A percentile compares a stretch with the other conserved stretches of the same genome.
phyloP scores from a whole-genome alignment of 1,140 invertebrate species.

The Sinella curviseta region DNA sequence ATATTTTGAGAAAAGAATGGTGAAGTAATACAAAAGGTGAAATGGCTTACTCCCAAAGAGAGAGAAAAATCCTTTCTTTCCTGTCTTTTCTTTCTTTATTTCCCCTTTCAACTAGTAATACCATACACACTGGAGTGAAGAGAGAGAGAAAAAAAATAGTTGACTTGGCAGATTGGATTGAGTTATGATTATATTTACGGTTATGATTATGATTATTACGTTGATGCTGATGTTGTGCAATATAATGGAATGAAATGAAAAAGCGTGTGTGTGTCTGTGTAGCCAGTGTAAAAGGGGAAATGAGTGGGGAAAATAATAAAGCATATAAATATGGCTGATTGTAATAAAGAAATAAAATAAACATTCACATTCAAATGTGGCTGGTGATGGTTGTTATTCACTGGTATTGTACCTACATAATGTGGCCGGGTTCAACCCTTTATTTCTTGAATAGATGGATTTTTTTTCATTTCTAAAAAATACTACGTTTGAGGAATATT shows the following conservation, averaged over 20 bases:
- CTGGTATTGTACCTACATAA: constrained; percentile 14
- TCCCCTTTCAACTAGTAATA: background rate
- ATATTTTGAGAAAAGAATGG: background rate
- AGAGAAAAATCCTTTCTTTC: constrained; percentile 13
- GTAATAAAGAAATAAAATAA: constrained; percentile 45
- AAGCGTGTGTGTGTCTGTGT: background rate
- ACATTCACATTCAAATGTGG: constrained; percentile 40
- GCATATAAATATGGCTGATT: constrained; percentile 26
- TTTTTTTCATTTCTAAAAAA: constrained; percentile 1
- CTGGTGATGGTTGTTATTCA: background rate
- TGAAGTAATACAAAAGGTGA: background rate
- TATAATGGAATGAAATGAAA: constrained; percentile 10
- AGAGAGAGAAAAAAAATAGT: background rate
- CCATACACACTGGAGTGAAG: background rate
- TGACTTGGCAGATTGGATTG: constrained; percentile 31
- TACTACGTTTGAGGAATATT: background rate
- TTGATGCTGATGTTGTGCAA: background rate
- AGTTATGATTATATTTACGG: constrained; percentile 44
- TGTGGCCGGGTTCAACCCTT: constrained; percentile 3
- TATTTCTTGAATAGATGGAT: constrained; percentile 12
- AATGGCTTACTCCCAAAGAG: constrained; percentile 16
- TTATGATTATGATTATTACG: constrained; percentile 41
- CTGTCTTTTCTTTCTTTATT: constrained; percentile 2
- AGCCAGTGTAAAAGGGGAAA: background rate
- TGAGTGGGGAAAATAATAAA: constrained; percentile 6